These are phyloP conservation scores for Zygogramma bicolorata DNA, from an alignment of 2,888 invertebrate species.

Conservation along the genomic window DNA sequence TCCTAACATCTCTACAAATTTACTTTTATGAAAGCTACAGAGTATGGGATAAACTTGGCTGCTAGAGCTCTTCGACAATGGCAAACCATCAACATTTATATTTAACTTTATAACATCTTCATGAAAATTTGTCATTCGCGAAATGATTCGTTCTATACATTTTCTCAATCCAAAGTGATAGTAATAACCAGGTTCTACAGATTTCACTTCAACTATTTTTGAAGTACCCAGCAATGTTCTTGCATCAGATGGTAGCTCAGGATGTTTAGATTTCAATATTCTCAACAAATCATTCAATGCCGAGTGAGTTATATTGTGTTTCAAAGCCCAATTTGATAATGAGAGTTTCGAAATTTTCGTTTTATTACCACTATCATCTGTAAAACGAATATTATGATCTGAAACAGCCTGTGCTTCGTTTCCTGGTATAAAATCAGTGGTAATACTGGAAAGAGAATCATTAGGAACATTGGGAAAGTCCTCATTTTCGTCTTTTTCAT, in stretches of 20 bases:
- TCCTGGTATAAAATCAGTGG: too few relatives aligned
- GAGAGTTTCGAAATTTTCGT: too few relatives aligned
- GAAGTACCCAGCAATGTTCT: constrained; percentile 6
- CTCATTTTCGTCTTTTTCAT: too few relatives aligned
- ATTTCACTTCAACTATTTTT: background rate
- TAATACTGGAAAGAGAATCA: too few relatives aligned
- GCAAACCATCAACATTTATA: constrained; percentile 24
- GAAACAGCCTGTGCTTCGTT: too few relatives aligned
- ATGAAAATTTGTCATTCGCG: background rate
- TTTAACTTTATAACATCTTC: constrained; percentile 10
- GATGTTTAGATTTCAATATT: constrained; percentile 23
- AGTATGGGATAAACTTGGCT: constrained; percentile 45
- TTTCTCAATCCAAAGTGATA: constrained; percentile 24
- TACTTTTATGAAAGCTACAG: constrained; percentile 31
- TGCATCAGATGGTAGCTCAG: constrained; percentile 8
- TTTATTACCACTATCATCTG: too few relatives aligned
- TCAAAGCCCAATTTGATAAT: background rate
- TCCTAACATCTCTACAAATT: constrained; percentile 40
- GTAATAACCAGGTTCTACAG: constrained; percentile 10
- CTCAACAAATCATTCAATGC: constrained; percentile 22
- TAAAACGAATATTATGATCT: too few relatives aligned
- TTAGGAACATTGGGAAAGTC: too few relatives aligned
- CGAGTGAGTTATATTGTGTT: background rate
- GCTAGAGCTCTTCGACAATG: background rate
- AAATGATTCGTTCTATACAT: background rate